Evolutionary conservation across 2,888 invertebrate species (phyloP).

Genomic region (Aradus depressus): DNA sequence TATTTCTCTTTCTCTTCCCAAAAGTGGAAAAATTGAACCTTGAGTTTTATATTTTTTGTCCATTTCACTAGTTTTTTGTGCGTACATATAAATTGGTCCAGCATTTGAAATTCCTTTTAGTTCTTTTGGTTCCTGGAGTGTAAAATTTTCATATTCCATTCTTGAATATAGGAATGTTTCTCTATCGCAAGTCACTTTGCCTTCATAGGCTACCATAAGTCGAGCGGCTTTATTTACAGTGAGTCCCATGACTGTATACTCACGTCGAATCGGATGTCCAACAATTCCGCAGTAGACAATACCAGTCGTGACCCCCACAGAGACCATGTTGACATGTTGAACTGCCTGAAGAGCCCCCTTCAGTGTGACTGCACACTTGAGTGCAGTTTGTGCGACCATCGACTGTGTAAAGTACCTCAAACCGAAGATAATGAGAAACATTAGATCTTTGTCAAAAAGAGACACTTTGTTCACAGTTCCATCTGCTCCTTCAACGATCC

Average conservation of each 20-base stretch:
- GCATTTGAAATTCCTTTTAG: constrained; percentile 43
- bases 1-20: too few species aligned
- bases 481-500: constrained; percentile 37
- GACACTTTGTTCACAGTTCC: constrained; percentile 49
- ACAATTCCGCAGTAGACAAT: constrained; percentile 52
- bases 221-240: constrained; percentile 53
- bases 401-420: constrained; percentile 51
- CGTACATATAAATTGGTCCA: constrained; percentile 47
- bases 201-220: constrained; percentile 43
- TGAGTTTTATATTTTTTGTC: too few species aligned
- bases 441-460: constrained; percentile 49
- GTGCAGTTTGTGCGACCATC: constrained; percentile 46
- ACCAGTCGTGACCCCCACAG: constrained; percentile 47
- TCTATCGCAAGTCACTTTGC: constrained; percentile 49
- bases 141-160: constrained; percentile 43
- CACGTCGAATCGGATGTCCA: constrained; percentile 50
- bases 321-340: constrained; percentile 42
- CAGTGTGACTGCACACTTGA: constrained; percentile 47
- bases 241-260: constrained; percentile 53
- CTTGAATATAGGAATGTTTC: constrained; percentile 45
- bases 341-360: constrained; percentile 41
- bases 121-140: constrained; percentile 41
- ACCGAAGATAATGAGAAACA: constrained; percentile 54
- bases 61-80: not conserved
- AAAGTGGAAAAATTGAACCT: too few species aligned